These are phyloP conservation scores for Ochropleura leucogaster DNA, from an alignment of 2,888 invertebrate genomes.

Conservation along the genomic window DNA sequence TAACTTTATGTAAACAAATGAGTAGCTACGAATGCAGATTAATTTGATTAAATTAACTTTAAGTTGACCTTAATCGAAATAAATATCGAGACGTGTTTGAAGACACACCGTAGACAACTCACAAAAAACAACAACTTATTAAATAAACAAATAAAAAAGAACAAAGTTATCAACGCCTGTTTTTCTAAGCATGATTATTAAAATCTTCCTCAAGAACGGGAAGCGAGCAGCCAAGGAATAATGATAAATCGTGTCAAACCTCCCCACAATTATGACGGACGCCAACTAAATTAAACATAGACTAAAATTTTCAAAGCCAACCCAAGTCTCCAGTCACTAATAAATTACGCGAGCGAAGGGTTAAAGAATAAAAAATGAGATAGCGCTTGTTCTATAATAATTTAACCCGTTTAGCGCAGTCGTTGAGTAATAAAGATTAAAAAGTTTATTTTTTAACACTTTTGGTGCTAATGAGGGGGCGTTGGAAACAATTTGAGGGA, in stretches of 20 bases:
- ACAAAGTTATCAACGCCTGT: conserved; percentile 35
- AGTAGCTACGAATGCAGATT: background rate
- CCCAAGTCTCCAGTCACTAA: conserved; percentile 81
- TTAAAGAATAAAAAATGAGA: conserved; percentile 87
- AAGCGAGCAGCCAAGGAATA: conserved; percentile 49
- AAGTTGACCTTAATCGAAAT: background rate
- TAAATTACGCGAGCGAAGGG: conserved; percentile 85
- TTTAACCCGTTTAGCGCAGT: conserved; percentile 89
- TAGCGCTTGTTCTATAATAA: conserved; percentile 87
- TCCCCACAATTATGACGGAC: conserved; percentile 83
- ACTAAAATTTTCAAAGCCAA: conserved; percentile 82
- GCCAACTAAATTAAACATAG: conserved; percentile 83
- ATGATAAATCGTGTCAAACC: conserved; percentile 77
- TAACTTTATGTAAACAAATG: background rate
- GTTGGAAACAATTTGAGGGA: conserved; percentile 91
- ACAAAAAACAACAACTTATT: conserved; percentile 1
- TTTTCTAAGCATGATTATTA: conserved; percentile 56
- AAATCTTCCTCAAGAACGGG: conserved; percentile 59
- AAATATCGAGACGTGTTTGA: background rate
- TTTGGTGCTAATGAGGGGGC: conserved; percentile 91
- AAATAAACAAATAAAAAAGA: conserved; percentile 19
- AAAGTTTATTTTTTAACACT: conserved; percentile 91
- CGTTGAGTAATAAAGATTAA: conserved; percentile 90
- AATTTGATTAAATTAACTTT: background rate
- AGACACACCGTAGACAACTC: background rate